Conservation (phyloP, 2,797 vertebrate species). For the Luscinia megarhynchos region DNA sequence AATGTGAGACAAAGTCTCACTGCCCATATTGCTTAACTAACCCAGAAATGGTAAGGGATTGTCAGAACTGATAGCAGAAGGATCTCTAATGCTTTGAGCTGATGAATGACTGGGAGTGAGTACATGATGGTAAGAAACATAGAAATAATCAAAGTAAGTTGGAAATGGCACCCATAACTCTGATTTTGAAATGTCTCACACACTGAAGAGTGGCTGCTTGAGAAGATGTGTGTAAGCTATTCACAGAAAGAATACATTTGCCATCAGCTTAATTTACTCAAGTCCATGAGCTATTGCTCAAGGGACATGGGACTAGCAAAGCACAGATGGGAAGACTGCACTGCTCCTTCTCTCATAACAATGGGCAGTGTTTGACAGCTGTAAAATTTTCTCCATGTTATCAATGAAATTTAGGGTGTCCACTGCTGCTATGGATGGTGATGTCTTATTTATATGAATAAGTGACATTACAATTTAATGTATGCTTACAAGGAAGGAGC, state of each 20-base stretch:
- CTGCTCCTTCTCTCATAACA: background rate
- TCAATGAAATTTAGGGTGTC: background rate
- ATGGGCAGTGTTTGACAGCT: background rate
- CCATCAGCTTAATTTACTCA: background rate
- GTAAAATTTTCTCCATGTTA: background rate
- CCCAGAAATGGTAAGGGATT: background rate
- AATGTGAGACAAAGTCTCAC: background rate
- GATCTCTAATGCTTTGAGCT: background rate
- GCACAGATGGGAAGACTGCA: accelerated
- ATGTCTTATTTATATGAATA: background rate
- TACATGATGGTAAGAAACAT: background rate
- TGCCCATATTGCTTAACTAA: background rate
- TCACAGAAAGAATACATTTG: background rate
- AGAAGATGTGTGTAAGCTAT: background rate
- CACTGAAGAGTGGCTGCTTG: background rate
- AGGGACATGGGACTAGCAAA: background rate
- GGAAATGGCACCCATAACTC: background rate
- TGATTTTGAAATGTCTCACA: background rate
- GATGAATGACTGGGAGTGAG: background rate
- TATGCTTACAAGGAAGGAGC: background rate
- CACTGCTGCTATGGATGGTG: background rate
- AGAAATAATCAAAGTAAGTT: background rate
- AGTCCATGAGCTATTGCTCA: background rate
- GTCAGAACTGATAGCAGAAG: background rate
- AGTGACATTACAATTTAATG: background rate